phyloP scores from a whole-genome alignment of 2,113 vertebrate genomes.

The Pitta sordida region DNA sequence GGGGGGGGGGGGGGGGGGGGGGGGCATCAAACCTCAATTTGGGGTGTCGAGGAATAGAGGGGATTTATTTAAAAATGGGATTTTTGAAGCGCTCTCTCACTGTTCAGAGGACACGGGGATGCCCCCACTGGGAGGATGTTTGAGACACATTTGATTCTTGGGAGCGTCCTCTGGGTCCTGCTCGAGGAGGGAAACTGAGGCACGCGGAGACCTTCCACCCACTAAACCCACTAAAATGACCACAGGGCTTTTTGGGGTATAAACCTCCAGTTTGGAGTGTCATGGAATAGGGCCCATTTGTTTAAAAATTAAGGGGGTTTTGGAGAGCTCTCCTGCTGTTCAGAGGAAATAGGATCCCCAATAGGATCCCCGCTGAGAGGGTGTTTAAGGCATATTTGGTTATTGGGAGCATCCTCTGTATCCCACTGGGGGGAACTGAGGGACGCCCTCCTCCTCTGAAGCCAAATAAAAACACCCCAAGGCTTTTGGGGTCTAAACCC shows the following conservation, averaged over 20 bases:
- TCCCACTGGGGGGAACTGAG: not conserved
- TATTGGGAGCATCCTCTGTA: not conserved
- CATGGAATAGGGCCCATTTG: too few species aligned
- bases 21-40: not conserved
- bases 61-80: not conserved
- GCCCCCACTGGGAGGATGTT: too few species aligned
- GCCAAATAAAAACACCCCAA: too few species aligned
- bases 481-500: not conserved
- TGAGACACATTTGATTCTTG: not conserved
- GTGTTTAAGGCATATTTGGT: not conserved
- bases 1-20: too few species aligned
- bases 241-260: not conserved
- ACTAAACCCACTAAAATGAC: not conserved
- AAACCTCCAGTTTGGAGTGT: not conserved
- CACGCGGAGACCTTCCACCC: too few species aligned
- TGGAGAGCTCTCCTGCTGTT: rapidly evolving
- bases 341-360: not conserved
- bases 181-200: too few species aligned
- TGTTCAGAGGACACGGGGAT: too few species aligned
- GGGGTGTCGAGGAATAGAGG: not conserved
- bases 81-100: not conserved
- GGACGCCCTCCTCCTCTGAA: rapidly evolving
- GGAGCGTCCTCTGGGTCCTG: not conserved
- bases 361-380: not conserved
- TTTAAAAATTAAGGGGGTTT: not conserved